Evolutionary conservation across 2,888 invertebrate genomes (phyloP).

Genomic region (Tetanocera ferruginea): DNA sequence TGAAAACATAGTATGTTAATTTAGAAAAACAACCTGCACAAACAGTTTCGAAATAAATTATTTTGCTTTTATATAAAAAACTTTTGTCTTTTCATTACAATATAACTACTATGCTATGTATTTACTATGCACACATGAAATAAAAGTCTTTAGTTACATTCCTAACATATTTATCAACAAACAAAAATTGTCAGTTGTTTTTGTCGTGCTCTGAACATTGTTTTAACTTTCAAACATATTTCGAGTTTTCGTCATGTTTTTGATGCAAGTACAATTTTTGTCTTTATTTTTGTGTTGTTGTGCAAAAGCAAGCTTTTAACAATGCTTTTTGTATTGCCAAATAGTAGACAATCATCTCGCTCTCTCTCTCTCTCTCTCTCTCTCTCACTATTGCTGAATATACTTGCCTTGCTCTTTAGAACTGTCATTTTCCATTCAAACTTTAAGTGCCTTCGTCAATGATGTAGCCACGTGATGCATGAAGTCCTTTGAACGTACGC

Average conservation of each 20-base stretch:
- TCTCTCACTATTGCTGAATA: background rate
- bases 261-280: background rate
- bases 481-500: background rate
- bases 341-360: background rate
- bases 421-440: constrained; percentile 22
- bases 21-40: too few species aligned
- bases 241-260: background rate
- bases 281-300: background rate
- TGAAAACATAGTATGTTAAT: too few species aligned
- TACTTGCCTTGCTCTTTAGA: constrained; percentile 6
- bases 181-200: too few species aligned
- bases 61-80: too few species aligned
- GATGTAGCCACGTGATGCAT: constrained; percentile 26
- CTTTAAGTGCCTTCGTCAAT: constrained; percentile 33
- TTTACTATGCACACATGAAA: too few species aligned
- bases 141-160: too few species aligned
- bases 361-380: background rate
- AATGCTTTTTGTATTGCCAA: background rate
- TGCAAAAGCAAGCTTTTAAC: background rate
- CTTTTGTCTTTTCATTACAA: too few species aligned
- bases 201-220: background rate
- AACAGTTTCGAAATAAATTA: too few species aligned
- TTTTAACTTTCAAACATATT: background rate
- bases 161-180: too few species aligned
- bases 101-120: too few species aligned